Evolutionary conservation across 2,888 invertebrate genomes (phyloP).

Genomic region (Calliphora vomitoria): DNA sequence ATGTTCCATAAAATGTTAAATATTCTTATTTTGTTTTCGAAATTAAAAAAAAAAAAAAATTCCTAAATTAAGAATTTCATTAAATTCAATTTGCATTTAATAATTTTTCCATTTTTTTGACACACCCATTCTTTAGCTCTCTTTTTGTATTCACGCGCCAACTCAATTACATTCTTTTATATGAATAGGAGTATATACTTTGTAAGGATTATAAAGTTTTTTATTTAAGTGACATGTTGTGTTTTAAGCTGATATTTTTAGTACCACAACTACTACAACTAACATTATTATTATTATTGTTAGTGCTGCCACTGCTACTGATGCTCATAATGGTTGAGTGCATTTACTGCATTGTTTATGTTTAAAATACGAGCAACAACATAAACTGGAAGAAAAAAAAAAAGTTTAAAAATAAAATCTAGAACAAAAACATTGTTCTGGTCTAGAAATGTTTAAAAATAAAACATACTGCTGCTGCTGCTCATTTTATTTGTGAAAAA

Average conservation of each 20-base stretch:
- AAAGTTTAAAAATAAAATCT: background rate
- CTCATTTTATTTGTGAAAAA: background rate
- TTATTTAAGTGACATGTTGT: constrained; percentile 63
- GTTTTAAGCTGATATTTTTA: constrained; percentile 54
- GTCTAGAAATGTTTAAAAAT: constrained; percentile 30
- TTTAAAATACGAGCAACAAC: constrained; percentile 1
- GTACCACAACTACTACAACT: background rate
- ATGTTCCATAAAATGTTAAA: no score
- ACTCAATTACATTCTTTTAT: background rate
- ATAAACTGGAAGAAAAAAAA: background rate
- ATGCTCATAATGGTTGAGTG: constrained; percentile 54
- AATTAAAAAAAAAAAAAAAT: no score
- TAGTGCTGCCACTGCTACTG: constrained; percentile 20
- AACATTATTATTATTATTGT: constrained; percentile 4
- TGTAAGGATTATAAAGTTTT: constrained; percentile 44
- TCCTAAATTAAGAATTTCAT: background rate
- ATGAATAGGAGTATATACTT: background rate
- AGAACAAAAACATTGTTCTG: constrained; percentile 49
- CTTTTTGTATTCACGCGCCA: background rate
- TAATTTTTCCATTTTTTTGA: background rate
- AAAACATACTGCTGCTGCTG: background rate
- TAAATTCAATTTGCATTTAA: background rate
- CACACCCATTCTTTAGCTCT: background rate
- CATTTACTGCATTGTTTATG: constrained; percentile 53
- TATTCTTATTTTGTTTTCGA: no score